These are phyloP conservation scores for Cydia amplana DNA, from an alignment of 1,140 invertebrate species.

Conservation along the genomic window DNA sequence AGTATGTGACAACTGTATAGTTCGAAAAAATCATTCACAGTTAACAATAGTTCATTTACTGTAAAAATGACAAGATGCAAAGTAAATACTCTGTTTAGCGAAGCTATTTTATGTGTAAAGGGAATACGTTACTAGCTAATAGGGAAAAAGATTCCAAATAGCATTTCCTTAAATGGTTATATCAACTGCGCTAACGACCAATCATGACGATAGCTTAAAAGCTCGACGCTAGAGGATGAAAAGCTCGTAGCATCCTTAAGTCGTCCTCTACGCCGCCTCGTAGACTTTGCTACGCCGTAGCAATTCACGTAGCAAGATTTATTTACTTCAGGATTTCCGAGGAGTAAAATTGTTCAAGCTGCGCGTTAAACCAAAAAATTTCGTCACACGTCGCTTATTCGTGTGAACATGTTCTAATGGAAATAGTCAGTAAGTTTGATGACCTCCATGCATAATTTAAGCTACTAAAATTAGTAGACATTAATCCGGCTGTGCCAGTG, in stretches of 20 bases:
- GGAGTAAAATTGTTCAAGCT: neutral
- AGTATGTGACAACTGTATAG: too few relatives aligned
- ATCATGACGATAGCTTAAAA: neutral
- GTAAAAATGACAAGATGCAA: too few relatives aligned
- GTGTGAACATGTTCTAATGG: neutral
- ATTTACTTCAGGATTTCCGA: neutral
- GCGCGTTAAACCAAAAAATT: neutral
- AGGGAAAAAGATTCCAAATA: neutral
- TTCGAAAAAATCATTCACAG: too few relatives aligned
- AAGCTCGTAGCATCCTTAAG: conserved; percentile 26
- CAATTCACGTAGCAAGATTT: conserved; percentile 1
- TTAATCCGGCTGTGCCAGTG: too few relatives aligned
- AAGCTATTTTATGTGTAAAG: too few relatives aligned
- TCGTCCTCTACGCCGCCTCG: conserved; percentile 13
- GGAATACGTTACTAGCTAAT: too few relatives aligned
- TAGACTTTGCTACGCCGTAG: conserved; percentile 15
- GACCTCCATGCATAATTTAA: neutral
- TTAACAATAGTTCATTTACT: too few relatives aligned
- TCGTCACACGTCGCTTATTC: neutral
- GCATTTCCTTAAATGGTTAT: neutral
- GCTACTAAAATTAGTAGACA: too few relatives aligned
- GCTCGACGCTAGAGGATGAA: neutral
- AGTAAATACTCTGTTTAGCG: too few relatives aligned
- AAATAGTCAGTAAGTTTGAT: neutral
- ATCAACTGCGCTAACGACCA: neutral